phyloP scores from a whole-genome alignment of 2,797 vertebrate genomes.

The Yasuhikotakia modesta region DNA sequence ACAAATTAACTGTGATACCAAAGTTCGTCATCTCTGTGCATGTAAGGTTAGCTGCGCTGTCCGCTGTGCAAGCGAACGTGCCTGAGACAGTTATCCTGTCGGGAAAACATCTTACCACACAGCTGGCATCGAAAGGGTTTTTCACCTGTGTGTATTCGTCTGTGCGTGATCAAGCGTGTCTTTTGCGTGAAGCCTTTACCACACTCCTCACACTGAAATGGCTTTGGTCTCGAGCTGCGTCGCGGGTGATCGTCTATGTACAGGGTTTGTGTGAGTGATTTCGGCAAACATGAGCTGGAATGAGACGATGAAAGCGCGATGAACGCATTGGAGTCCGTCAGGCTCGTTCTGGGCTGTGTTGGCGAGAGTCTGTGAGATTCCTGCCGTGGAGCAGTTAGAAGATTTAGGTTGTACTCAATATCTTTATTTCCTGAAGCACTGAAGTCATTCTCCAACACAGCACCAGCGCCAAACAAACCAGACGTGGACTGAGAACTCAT shows the following conservation, averaged over 20 bases:
- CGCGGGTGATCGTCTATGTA: background rate
- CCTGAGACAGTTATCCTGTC: conserved; percentile 75
- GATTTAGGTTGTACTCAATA: conserved; percentile 11
- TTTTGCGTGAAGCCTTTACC: conserved; percentile 77
- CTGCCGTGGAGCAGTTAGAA: conserved; percentile 2
- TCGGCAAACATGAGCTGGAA: conserved; percentile 1
- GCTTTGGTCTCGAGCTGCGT: conserved; percentile 62
- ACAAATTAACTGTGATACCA: background rate
- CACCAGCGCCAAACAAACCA: conserved; percentile 17
- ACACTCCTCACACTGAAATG: conserved; percentile 73
- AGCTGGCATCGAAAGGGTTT: conserved; percentile 54
- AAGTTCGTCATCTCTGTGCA: background rate
- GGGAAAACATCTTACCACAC: conserved; percentile 66
- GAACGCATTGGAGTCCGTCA: conserved; percentile 9
- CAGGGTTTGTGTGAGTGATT: background rate
- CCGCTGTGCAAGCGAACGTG: conserved; percentile 75
- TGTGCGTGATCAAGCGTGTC: conserved; percentile 75
- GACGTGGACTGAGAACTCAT: background rate
- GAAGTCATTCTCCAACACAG: conserved; percentile 20
- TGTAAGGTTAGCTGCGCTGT: conserved; percentile 66
- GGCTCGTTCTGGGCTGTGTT: background rate
- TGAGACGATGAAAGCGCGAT: background rate
- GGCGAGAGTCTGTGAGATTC: background rate
- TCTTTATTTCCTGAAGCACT: background rate
- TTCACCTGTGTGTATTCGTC: conserved; percentile 72